Base-by-base conservation (phyloP, 1,140 invertebrate genomes). In the Geopemphigus sp. region DNA sequence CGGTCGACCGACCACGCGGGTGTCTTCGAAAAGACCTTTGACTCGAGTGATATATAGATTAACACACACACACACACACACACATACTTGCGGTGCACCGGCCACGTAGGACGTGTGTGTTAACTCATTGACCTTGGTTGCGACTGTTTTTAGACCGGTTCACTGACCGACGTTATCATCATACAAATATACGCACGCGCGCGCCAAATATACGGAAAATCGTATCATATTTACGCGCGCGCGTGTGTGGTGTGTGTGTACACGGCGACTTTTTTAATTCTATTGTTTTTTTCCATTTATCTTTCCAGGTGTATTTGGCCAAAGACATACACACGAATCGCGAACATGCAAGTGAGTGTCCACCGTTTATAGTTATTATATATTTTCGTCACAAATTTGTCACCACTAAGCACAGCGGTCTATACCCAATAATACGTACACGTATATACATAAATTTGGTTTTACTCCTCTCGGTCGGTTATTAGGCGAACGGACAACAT, bases 331-430 rank as follows among this genome's bases (percentile, higher is more conserved):
- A 94, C 83, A 93, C 91, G 29, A 90, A 90, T 82, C 93, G 92
- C 84, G 94, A 97, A 88, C 96, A 92, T 91, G 97, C 96, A 87
- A 97, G 94, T 95, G 89, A 92, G 92, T 91, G 80, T 56, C 19
- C 0, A 11, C 11, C 47, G 12, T 50, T 12, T 50, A 4, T 3
- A 39, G n/a, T n/a, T n/a, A n/a, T n/a, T n/a, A 39, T 39, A 39
- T 39, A 8, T 39, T 39, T 39, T 39, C 8, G 32, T 39, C 8
- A 39, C 32, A n/a, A n/a, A n/a, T n/a, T n/a, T n/a, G n/a, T n/a
- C n/a, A n/a, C n/a, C n/a, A n/a, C n/a, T n/a, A n/a, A n/a, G n/a
- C n/a, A n/a, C n/a, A n/a, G n/a, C n/a, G n/a, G n/a, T n/a, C n/a
- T n/a, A n/a, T n/a, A n/a, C n/a, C n/a, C n/a, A n/a, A n/a, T n/a